Base-by-base conservation (phyloP, 2,888 invertebrate genomes). In the Trichopria drosophilae region DNA sequence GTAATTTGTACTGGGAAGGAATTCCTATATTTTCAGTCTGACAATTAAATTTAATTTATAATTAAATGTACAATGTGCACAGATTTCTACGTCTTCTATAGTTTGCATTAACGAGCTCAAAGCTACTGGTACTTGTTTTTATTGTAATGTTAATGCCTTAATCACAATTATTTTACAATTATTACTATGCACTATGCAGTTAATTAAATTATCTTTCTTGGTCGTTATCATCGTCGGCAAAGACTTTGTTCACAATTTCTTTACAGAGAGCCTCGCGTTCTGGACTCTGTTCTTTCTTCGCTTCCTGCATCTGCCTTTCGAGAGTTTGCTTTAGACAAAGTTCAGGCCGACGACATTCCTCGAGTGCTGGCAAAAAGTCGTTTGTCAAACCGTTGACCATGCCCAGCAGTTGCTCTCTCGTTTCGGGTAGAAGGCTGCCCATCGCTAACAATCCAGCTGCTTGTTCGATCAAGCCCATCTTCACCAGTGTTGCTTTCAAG, bases 381-480 rank as follows among this genome's bases (percentile, higher is more conserved):
- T 56, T 67, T 20, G 71, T 66, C 42, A 75, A 50, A 10, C 68
- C 67, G 40, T 61, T 63, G 0, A 75, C 56, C 26, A 74, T 64
- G 37, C 64, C 65, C n/a, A 74, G 54, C 29, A 73, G 55, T 50
- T 72, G 71, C 49, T 72, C 71, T 41, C 74, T 69, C 20, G 69
- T 68, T 41, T 73, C 69, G 12, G 64, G 57, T 15, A 64, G 51
- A 49, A 72, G 54, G 55, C 59, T 65, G 10, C 46, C 49, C 49
- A 62, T 66, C 18, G 66, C 59, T 32, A 75, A 52, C 10, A 72
- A 51, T 19, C 66, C 70, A 20, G 67, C 63, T 1, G 60, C 61
- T 58, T 73, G 75, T 43, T 74, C 71, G n/a, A 74, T 62, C 9
- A 75, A 53, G 13, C 75, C 75, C 73, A 74, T 75, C 54, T 71